Evolutionary conservation across 2,888 invertebrate genomes (phyloP).

Genomic region (Zygogramma bicolorata): DNA sequence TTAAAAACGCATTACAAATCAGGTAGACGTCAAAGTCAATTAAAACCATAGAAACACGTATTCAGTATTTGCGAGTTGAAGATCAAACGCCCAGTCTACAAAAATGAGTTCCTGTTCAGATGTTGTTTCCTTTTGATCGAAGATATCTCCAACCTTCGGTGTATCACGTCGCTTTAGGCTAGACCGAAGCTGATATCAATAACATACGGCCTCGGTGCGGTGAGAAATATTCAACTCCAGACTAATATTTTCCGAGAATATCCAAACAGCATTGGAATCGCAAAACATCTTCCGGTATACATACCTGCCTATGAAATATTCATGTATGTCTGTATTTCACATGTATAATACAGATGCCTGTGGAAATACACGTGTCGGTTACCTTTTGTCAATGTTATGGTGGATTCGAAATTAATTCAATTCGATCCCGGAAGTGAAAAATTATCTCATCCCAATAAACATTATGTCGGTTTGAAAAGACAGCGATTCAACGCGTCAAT

Average conservation of each 20-base stretch:
- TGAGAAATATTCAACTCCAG: slow-evolving; percentile 1
- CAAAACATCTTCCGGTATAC: background rate
- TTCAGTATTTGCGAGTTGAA: too few relatives aligned
- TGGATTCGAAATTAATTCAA: too few relatives aligned
- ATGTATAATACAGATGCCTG: background rate
- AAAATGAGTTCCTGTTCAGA: background rate
- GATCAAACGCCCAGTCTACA: background rate
- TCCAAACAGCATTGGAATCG: background rate
- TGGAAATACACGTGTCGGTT: background rate
- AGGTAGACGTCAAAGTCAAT: too few relatives aligned
- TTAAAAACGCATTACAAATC: too few relatives aligned
- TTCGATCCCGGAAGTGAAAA: too few relatives aligned
- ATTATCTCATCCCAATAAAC: too few relatives aligned
- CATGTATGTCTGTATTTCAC: background rate
- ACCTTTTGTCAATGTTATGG: too few relatives aligned
- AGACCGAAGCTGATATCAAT: slow-evolving; percentile 2
- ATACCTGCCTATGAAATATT: slow-evolving; percentile 4
- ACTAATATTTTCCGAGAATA: background rate
- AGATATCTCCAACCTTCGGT: background rate
- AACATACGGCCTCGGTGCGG: background rate
- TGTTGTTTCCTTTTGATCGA: background rate
- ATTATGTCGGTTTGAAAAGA: too few relatives aligned
- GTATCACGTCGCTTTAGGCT: background rate
- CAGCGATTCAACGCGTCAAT: too few relatives aligned
- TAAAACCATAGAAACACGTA: too few relatives aligned